Percentiles rank a stretch among this genome's conserved stretches.
phyloP scores from a whole-genome alignment of 2,888 invertebrate species.

The Sympetrum striolatum region DNA sequence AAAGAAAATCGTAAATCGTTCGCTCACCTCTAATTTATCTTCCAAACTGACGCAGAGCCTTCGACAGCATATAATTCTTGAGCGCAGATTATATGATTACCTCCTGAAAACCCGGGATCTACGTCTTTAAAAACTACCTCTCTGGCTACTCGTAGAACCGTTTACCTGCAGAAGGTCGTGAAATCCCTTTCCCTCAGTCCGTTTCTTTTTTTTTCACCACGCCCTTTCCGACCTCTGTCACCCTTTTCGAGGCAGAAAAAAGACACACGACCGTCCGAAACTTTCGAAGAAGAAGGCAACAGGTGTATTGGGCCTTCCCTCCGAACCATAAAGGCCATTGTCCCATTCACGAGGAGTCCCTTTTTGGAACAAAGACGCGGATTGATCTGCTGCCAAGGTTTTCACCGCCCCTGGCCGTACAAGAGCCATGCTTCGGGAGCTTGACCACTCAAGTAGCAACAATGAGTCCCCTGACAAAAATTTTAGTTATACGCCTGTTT shows the following conservation, averaged over 20 bases:
- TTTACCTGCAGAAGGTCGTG: not conserved
- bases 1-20: too few relatives aligned
- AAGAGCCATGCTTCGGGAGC: not conserved
- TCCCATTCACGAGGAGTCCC: not conserved
- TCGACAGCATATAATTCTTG: too few relatives aligned
- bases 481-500: not conserved
- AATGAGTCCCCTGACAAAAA: not conserved
- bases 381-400: not conserved
- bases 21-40: too few relatives aligned
- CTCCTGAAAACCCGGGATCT: too few relatives aligned
- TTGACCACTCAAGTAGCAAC: not conserved
- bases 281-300: not conserved
- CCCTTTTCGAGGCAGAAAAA: not conserved
- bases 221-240: not conserved
- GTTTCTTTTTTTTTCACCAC: not conserved
- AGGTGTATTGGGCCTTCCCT: not conserved
- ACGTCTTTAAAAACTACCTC: not conserved
- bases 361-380: not conserved
- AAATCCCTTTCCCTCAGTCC: not conserved
- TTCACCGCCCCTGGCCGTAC: not conserved
- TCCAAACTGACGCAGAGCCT: too few relatives aligned
- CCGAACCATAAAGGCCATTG: not conserved
- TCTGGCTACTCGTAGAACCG: not conserved
- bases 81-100: too few relatives aligned
- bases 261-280: not conserved